Percentiles rank a stretch among this genome's conserved stretches.
phyloP scores from a whole-genome alignment of 53 echinoderm and acorn worm genomes.

The Patiria pectinifera region DNA sequence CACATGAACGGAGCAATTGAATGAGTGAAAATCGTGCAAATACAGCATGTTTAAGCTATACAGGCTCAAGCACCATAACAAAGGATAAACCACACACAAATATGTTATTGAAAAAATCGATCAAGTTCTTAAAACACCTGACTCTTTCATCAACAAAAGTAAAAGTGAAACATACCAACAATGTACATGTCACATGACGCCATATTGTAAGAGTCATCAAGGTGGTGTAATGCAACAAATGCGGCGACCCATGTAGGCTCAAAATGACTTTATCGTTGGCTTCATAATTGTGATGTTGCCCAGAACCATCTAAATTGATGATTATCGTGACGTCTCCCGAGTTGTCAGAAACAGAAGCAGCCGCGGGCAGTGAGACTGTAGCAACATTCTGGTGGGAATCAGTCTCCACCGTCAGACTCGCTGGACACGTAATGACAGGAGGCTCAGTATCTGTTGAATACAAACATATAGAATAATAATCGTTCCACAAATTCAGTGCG shows the following conservation, averaged over 20 bases:
- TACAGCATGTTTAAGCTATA: too few relatives aligned
- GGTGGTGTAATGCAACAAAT: slow-evolving; percentile 1
- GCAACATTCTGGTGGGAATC: neutral
- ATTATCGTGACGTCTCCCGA: neutral
- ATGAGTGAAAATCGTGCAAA: neutral
- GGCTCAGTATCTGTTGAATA: neutral
- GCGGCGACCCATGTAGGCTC: neutral
- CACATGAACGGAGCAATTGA: neutral
- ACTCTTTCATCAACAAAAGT: neutral
- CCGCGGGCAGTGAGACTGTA: neutral
- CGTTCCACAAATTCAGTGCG: too few relatives aligned
- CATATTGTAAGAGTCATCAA: neutral
- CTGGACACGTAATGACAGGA: slow-evolving; percentile 16
- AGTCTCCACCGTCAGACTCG: neutral
- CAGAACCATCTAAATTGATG: neutral
- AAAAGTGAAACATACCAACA: neutral
- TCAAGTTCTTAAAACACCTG: neutral
- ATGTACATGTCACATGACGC: slow-evolving; percentile 18
- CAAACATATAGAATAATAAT: too few relatives aligned
- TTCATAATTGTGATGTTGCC: neutral
- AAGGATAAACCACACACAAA: too few relatives aligned
- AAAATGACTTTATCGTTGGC: neutral
- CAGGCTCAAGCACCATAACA: too few relatives aligned
- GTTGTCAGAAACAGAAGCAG: neutral
- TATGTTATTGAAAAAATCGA: too few relatives aligned